Evolutionary conservation across 2,888 invertebrate species (phyloP), one percentile per base, ranked within the genome.

Genomic region (Parnassius apollo): DNA sequence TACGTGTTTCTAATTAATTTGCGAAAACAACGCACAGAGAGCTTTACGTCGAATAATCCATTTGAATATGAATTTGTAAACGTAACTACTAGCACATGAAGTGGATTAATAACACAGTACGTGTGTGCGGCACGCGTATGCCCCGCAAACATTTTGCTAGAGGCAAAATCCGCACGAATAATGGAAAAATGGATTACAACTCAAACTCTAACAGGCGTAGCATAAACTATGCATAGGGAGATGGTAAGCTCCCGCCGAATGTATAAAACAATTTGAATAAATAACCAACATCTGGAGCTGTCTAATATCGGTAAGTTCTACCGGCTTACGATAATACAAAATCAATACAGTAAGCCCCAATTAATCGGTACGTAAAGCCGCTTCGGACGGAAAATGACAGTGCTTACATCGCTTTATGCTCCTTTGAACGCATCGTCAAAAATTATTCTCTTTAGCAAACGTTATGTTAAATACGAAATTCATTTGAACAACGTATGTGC

Each of bases 321-420:
- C 69, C 73, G 75, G 83, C 83, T 84, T 83, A 82, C 75, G 72
- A 72, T 88, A 88, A 88, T 88, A 89, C 88, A 87, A 89, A 89
- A 89, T 89, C 89, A 81, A 89, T 89, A 86, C 74, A 70, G 77
- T 85, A 82, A 85, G 82, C 83, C 71, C 75, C 82, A 86, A 88
- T 89, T 89, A 89, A 88, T 88, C 83, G 81, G 75, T 71, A 78
- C 72, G 73, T 69, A 81, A 81, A 82, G 83, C 80, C 75, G 78
- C 77, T 77, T 73, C 73, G 66, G 75, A 68, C 73, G 70, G 75
- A 71, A 72, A 74, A 69, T 72, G 73, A 65, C 61, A 68, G 64
- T 68, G 68, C 66, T 69, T 69, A 67, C 69, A 66, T 61, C 68
- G 69, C 55, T 67, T 65, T 62, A 56, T 51, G 59, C 59, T 69